Evolutionary conservation across 2,888 invertebrate species (phyloP).

Genomic region (Mythimna ferrago): DNA sequence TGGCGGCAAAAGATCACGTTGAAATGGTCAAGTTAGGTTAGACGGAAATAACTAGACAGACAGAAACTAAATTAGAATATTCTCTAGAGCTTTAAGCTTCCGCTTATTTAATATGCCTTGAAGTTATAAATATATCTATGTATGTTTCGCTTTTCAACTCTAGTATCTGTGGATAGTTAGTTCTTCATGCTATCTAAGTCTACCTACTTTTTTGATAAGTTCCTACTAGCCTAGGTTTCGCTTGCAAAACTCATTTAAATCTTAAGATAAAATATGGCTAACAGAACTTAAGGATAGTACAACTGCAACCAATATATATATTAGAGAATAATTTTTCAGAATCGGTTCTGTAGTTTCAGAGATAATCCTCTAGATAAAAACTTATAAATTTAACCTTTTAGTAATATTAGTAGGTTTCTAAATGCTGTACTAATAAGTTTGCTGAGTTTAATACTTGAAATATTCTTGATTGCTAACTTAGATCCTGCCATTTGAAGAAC

Average conservation of each 20-base stretch:
- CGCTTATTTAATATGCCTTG: conserved; percentile 74
- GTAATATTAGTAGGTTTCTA: too few species aligned
- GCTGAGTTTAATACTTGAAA: neutral
- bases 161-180: conserved; percentile 1
- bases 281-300: too few species aligned
- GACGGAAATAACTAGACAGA: conserved; percentile 87
- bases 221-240: neutral
- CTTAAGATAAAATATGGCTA: too few species aligned
- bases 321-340: too few species aligned
- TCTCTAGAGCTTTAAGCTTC: conserved; percentile 82
- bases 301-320: too few species aligned
- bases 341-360: too few species aligned
- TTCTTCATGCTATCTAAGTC: neutral
- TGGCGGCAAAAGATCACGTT: conserved; percentile 70
- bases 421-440: too few species aligned
- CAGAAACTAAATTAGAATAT: conserved; percentile 87
- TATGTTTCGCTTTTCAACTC: conserved; percentile 12
- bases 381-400: too few species aligned
- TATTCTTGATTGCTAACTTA: neutral
- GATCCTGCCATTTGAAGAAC: neutral
- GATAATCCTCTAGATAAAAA: too few species aligned
- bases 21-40: conserved; percentile 74
- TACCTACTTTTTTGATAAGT: neutral
- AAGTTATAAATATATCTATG: conserved; percentile 55
- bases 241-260: too few species aligned